Conservation (phyloP, 2,113 vertebrate genomes). For the Galemys pyrenaicus region DNA sequence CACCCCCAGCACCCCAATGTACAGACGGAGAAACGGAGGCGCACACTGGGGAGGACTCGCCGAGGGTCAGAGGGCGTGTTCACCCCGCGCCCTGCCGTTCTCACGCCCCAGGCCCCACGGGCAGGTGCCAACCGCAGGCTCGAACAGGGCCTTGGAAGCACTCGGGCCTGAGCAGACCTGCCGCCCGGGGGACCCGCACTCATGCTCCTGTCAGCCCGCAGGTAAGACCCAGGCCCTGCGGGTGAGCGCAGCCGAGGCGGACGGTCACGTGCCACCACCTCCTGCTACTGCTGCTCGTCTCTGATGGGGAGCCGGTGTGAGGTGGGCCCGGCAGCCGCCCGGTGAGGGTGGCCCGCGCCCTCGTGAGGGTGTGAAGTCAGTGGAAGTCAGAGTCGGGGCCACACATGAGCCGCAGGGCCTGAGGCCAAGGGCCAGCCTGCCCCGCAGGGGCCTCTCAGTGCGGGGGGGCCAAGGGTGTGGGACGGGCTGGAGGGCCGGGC, state of each 20-base stretch:
- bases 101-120: background rate
- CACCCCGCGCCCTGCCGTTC: too few relatives aligned
- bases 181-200: rapidly evolving
- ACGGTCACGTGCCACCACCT: background rate
- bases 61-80: background rate
- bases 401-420: background rate
- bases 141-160: rapidly evolving
- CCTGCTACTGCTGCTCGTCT: background rate
- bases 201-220: background rate
- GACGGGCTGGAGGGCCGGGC: rapidly evolving
- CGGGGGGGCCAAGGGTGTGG: background rate
- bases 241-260: too few relatives aligned
- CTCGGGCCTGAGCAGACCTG: rapidly evolving
- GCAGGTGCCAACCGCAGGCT: too few relatives aligned
- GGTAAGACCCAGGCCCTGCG: too few relatives aligned
- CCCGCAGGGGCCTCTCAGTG: rapidly evolving
- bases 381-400: too few relatives aligned
- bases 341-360: too few relatives aligned
- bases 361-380: background rate
- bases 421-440: background rate
- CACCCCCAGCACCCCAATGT: background rate
- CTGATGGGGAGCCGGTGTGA: background rate
- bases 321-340: too few relatives aligned
- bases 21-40: background rate
- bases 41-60: rapidly evolving